These are phyloP conservation scores for Napeogenes sylphis DNA, from an alignment of 2,888 invertebrate species.

Conservation along the genomic window DNA sequence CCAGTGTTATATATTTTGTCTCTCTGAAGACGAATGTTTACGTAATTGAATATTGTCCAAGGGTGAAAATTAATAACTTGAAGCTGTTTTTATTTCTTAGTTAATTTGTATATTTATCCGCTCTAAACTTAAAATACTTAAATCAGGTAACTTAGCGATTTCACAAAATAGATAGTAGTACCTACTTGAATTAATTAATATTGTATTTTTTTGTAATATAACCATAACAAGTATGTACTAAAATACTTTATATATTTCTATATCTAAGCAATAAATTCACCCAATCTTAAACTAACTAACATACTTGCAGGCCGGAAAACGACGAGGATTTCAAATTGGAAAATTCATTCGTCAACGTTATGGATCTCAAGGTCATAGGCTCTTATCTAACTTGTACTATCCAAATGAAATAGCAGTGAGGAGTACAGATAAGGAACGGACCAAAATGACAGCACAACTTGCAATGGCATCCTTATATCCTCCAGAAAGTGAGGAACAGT, in stretches of 20 bases:
- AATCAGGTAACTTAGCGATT: no score
- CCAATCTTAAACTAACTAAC: not conserved
- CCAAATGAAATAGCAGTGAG: conserved; percentile 54
- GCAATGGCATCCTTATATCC: conserved; percentile 67
- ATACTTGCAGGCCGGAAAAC: conserved; percentile 53
- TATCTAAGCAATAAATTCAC: no score
- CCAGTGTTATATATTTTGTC: no score
- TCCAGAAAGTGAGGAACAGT: conserved; percentile 60
- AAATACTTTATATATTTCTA: no score
- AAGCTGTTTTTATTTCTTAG: no score
- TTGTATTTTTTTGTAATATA: not conserved
- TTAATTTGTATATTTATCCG: no score
- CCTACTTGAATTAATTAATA: no score
- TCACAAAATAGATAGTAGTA: no score
- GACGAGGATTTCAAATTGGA: conserved; percentile 57
- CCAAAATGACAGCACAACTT: conserved; percentile 64
- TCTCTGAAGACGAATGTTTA: no score
- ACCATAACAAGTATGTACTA: not conserved
- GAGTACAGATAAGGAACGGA: conserved; percentile 67
- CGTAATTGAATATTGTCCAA: no score
- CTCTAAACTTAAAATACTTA: no score
- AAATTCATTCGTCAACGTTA: conserved; percentile 58
- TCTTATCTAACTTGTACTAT: conserved; percentile 56
- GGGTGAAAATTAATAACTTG: no score
- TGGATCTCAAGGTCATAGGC: conserved; percentile 44